Base-by-base conservation (phyloP, 37 sponge, comb jelly and placozoan genomes). In the Spongilla lacustris region DNA sequence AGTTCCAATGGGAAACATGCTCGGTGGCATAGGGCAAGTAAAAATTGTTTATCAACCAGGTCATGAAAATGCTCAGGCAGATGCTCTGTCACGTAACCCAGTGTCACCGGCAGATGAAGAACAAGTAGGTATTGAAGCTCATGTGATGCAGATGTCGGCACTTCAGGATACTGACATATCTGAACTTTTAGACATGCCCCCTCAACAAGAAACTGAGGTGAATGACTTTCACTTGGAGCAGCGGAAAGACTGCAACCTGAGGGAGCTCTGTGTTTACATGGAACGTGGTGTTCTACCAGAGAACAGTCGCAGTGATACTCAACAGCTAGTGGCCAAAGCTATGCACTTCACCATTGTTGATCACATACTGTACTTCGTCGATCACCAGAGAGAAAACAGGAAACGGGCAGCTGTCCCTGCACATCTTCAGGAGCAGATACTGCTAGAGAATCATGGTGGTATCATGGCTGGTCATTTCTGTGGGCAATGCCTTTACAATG, bases 401-500 rank as follows among this genome's bases (percentile, higher is more conserved):
- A 28, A 29, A 37, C 27, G 78, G 27, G 77, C 32, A 30, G 91
- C 58, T 11, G 83, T 91, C 30, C 91, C 91, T 5, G 21, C 33
- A 0, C 87, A 86, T 11, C 50, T 86, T 37, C 67, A 38, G 23
- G 50, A 86, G 33, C 34, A 30, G 17, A 22, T 27, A 23, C 27
- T 91, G 35, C 66, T 30, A 29, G 83, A 86, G 41, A 29, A 71
- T 69, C 87, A 86, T 91, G 66, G 87, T 27, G 87, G 83, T 69
- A 17, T 24, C 41, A 74, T 76, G 50, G 74, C 82, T 38, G 87
- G 91, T 36, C 91, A 91, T 50, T 85, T 91, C 50, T 79, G 83
- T 25, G 87, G 83, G n/a, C 50, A 21, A 26, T 66, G 73, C 19
- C 66, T 91, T 66, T 81, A 81, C 33, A 76, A 67, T 35, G 48